A percentile compares a stretch with the other conserved stretches of the same genome.
phyloP scores from a whole-genome alignment of 1,140 invertebrate species.

The Leptestheria dahalacensis region DNA sequence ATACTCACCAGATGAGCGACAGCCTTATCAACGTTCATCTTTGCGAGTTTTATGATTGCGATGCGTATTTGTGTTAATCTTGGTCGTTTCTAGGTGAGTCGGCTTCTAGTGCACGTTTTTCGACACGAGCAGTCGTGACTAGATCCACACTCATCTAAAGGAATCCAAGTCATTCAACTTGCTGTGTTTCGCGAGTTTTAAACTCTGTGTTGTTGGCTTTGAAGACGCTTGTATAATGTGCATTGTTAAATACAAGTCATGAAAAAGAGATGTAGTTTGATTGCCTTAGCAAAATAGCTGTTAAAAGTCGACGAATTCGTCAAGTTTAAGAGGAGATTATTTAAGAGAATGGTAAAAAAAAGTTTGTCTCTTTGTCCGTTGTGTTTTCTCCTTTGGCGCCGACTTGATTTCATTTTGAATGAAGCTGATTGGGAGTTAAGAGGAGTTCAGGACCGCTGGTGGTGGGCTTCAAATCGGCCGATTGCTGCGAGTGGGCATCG shows the following conservation, averaged over 20 bases:
- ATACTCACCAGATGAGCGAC: slow-evolving; percentile 50
- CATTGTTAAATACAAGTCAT: too few relatives aligned
- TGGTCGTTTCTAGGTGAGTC: slow-evolving; percentile 22
- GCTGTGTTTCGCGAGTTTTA: too few relatives aligned
- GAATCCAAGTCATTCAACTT: too few relatives aligned
- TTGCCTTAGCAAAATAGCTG: background rate
- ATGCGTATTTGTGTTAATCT: slow-evolving; percentile 2
- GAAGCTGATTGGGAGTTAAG: background rate
- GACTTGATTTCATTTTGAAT: background rate
- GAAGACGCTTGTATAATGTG: too few relatives aligned
- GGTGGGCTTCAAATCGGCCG: background rate
- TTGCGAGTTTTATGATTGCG: background rate
- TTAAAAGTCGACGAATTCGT: background rate
- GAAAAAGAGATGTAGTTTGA: background rate
- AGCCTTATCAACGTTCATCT: background rate
- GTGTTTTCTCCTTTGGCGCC: background rate
- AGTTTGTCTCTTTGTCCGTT: too few relatives aligned
- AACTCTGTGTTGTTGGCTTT: too few relatives aligned
- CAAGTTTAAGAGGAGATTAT: too few relatives aligned
- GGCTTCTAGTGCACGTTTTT: slow-evolving; percentile 23
- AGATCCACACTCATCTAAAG: slow-evolving; percentile 27
- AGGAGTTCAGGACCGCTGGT: background rate
- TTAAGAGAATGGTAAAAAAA: too few relatives aligned
- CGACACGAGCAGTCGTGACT: slow-evolving; percentile 19
- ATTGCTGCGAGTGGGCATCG: background rate